phyloP scores from a whole-genome alignment of 2,888 invertebrate species.

The Herminia tarsipennalis region DNA sequence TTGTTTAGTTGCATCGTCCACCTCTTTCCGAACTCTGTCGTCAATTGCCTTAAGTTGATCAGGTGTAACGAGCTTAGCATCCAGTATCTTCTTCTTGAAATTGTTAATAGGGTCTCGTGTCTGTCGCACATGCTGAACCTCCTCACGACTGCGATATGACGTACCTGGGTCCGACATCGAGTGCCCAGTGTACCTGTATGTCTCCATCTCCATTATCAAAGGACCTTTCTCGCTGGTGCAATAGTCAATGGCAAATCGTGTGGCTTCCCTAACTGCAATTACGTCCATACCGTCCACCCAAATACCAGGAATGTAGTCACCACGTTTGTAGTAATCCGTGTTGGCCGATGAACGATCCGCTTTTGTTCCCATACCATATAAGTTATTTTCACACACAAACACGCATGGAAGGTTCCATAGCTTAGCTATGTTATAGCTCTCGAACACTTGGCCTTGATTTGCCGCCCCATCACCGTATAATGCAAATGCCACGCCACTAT shows the following conservation, averaged over 20 bases:
- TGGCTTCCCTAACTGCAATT: constrained; percentile 95
- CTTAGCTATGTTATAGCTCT: constrained; percentile 98
- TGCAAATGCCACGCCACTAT: constrained; percentile 94
- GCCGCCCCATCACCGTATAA: constrained; percentile 98
- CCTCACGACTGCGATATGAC: constrained; percentile 97
- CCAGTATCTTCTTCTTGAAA: constrained; percentile 95
- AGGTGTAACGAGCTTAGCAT: constrained; percentile 89
- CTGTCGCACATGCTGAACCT: constrained; percentile 97
- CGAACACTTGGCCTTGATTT: constrained; percentile 97
- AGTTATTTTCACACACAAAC: constrained; percentile 99
- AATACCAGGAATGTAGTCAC: constrained; percentile 97
- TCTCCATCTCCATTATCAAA: constrained; percentile 96
- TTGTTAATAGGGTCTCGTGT: constrained; percentile 98
- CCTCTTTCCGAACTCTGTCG: constrained; percentile 91
- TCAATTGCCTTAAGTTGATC: constrained; percentile 98
- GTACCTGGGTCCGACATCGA: constrained; percentile 99
- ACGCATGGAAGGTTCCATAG: constrained; percentile 97
- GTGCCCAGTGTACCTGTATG: constrained; percentile 98
- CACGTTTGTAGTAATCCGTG: constrained; percentile 96
- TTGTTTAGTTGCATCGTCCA: constrained; percentile 93
- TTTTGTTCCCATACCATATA: constrained; percentile 99
- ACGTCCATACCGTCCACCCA: constrained; percentile 99
- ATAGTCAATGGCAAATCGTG: constrained; percentile 92
- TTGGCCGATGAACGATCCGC: constrained; percentile 94
- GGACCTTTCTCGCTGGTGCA: constrained; percentile 96